Evolutionary conservation across 1,140 invertebrate species (phyloP).

Genomic region (Macrobrachium rosenbergii): DNA sequence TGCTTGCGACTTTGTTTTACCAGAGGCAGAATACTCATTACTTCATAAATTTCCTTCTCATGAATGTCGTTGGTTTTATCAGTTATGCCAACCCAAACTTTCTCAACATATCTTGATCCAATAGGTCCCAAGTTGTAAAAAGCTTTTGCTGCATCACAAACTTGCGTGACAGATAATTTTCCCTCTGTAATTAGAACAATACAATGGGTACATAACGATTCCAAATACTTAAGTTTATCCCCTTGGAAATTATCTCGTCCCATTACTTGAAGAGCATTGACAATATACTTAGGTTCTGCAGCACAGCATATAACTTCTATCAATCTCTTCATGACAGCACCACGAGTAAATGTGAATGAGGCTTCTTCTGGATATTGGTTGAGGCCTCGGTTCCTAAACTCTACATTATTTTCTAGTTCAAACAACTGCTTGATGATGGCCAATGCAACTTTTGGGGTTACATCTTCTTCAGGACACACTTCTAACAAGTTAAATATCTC

Average conservation of each 20-base stretch:
- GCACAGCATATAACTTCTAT: conserved; percentile 71
- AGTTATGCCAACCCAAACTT: conserved; percentile 79
- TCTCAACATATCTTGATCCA: conserved; percentile 73
- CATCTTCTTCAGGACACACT: conserved; percentile 71
- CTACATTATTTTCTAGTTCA: conserved; percentile 73
- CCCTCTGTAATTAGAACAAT: conserved; percentile 76
- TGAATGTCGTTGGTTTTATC: conserved; percentile 76
- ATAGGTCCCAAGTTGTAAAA: conserved; percentile 70
- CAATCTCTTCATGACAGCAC: conserved; percentile 71
- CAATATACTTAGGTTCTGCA: conserved; percentile 70
- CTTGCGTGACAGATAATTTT: conserved; percentile 75
- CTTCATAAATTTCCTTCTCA: conserved; percentile 74
- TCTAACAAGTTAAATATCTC: conserved; percentile 70
- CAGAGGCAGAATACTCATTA: conserved; percentile 75
- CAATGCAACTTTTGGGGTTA: conserved; percentile 73
- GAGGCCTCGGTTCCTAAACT: conserved; percentile 66
- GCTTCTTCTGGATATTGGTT: conserved; percentile 58
- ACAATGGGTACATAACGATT: conserved; percentile 76
- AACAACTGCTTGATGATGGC: conserved; percentile 73
- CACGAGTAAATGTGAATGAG: conserved; percentile 69
- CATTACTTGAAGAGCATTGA: conserved; percentile 71
- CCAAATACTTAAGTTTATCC: conserved; percentile 72
- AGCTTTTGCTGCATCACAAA: conserved; percentile 75
- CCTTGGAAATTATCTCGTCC: conserved; percentile 70
- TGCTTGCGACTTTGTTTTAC: conserved; percentile 77